Evolutionary conservation across 1,140 invertebrate species (phyloP), one percentile per base, ranked within the genome.

Genomic region (Lordiphosa mommai): DNA sequence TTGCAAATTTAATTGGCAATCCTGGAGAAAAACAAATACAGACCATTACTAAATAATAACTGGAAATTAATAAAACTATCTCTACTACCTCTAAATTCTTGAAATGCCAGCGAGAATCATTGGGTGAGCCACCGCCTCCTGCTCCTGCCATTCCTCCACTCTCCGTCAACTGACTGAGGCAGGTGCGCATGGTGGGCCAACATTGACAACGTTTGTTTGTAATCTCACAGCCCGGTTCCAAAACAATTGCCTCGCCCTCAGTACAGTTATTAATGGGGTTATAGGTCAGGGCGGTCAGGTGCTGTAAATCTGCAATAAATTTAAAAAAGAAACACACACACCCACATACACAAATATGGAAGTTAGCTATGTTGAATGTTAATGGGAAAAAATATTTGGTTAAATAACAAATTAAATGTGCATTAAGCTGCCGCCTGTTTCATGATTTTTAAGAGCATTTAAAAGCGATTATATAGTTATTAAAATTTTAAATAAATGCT

Each of bases 1-100:
- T 63, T 86, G 76, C 69, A 88, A 85, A 65, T 88, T 88, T 41
- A 88, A 66, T 64, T 88, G 87, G 69, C 87, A 88, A 60, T 88
- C 87, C 87, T 88, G 44, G 3, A 33, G n/a, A 14, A 32, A 1
- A 7, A 6, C 38, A 30, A 20, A 30, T n/a, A 12, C 8, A 60
- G 33, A 30, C 6, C 29, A n/a, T n/a, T 13, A 8, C 2, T 8
- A 16, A 14, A 20, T 16, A 38, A 16, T 50, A 27, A 4, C 49
- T 38, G 1, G 6, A 40, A n/a, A 14, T 9, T n/a, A 8, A 0
- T 7, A 1, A 1, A 6, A 14, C 3, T 4, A 10, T n/a, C 1
- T 23, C 2, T 4, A 59, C 16, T 44, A 88, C 87, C 84, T 88
- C 82, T 9, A 88, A 46, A 30, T 88, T 88, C 44, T 87, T 88